These are phyloP conservation scores for Condylura cristata DNA, from an alignment of 2,113 vertebrate genomes.

Conservation along the genomic window DNA sequence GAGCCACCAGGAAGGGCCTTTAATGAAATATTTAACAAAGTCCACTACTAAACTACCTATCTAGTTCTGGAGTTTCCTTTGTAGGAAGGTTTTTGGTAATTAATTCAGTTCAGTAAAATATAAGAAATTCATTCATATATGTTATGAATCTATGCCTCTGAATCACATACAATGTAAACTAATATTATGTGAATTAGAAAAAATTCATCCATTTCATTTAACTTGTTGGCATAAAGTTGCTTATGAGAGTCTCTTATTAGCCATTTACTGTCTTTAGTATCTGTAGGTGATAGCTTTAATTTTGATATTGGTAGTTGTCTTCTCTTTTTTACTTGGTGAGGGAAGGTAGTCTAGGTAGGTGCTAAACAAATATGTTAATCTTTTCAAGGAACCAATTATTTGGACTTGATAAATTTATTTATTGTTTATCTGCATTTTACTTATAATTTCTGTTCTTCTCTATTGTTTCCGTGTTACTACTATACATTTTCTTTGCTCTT, in stretches of 20 bases:
- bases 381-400: conserved; percentile 11
- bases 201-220: not conserved
- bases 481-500: conserved; percentile 14
- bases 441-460: conserved; percentile 26
- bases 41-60: not conserved
- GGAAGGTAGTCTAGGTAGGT: not conserved
- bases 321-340: not conserved
- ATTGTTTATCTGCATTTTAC: not conserved
- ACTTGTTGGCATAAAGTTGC: not conserved
- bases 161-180: no score
- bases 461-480: not conserved
- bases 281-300: not conserved
- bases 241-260: not conserved
- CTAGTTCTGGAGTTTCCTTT: not conserved
- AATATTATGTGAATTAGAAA: no score
- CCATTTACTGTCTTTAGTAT: not conserved
- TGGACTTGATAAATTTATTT: not conserved
- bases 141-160: no score
- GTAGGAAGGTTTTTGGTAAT: not conserved
- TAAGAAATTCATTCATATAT: not conserved
- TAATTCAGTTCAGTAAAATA: not conserved
- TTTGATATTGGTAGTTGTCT: not conserved
- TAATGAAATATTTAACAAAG: not conserved
- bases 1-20: no score
- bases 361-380: not conserved